Percentiles rank a stretch among this genome's conserved stretches.
phyloP scores from a whole-genome alignment of 2,888 invertebrate species.

The Ichneumon xanthorius region DNA sequence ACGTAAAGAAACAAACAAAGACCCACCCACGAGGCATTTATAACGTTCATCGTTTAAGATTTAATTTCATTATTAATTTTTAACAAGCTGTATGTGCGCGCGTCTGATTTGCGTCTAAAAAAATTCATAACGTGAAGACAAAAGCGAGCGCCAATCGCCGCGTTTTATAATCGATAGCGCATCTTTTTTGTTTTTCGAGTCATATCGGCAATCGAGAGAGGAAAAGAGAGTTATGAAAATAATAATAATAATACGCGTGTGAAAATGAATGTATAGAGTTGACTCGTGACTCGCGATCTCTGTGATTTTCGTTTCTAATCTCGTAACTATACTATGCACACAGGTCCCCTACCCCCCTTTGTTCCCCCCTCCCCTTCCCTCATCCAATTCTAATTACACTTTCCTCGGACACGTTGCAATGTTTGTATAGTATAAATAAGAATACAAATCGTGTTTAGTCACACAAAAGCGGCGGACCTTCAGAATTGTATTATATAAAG shows the following conservation, averaged over 20 bases:
- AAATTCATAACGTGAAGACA: not conserved
- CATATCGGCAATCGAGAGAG: not conserved
- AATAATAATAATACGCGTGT: constrained; percentile 7
- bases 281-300: constrained; percentile 75
- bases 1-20: constrained; percentile 9
- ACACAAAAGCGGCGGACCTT: constrained; percentile 38
- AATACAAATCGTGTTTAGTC: constrained; percentile 49
- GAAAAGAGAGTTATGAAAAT: constrained; percentile 31
- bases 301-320: constrained; percentile 75
- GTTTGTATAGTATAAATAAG: constrained; percentile 58
- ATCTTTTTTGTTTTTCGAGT: not conserved
- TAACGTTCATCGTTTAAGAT: constrained; percentile 50
- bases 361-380: constrained; percentile 9
- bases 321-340: constrained; percentile 59
- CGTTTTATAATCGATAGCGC: not conserved
- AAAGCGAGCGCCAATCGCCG: constrained; percentile 19
- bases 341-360: not conserved
- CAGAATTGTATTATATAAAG: constrained; percentile 54
- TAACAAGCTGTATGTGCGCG: not conserved
- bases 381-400: constrained; percentile 44
- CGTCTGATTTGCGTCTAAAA: not conserved
- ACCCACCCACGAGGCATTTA: constrained; percentile 46
- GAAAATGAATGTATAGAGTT: constrained; percentile 17
- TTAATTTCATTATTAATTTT: constrained; percentile 31
- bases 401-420: constrained; percentile 67